phyloP scores from a whole-genome alignment of 2,888 invertebrate genomes.

The Limnephilus lunatus region DNA sequence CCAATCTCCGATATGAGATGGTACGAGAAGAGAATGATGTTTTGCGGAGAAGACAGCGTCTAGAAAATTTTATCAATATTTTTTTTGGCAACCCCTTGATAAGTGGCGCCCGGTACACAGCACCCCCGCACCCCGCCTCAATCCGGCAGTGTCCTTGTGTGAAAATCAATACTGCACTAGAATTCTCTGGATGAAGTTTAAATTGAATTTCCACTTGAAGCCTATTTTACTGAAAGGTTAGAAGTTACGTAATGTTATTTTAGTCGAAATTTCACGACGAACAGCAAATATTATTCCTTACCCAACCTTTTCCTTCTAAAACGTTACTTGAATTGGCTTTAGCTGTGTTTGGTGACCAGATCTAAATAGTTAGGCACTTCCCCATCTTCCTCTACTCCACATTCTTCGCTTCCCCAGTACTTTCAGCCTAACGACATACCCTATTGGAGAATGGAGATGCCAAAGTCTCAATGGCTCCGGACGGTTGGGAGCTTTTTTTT shows the following conservation, averaged over 20 bases:
- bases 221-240: not conserved
- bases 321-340: no score
- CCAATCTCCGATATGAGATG: not conserved
- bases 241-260: not conserved
- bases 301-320: no score
- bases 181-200: not conserved
- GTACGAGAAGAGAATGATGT: not conserved
- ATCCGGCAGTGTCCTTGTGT: not conserved
- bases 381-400: no score
- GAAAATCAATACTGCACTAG: not conserved
- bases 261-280: not conserved
- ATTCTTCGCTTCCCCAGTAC: no score
- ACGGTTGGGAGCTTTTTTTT: no score
- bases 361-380: no score
- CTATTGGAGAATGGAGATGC: no score
- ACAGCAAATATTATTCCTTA: not conserved
- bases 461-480: no score
- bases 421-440: no score
- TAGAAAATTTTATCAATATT: not conserved
- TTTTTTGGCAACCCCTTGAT: not conserved
- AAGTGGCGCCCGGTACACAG: not conserved
- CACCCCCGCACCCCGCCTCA: not conserved
- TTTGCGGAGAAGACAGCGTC: not conserved
- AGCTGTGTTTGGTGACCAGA: no score
- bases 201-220: not conserved